A percentile compares a stretch with the other conserved stretches of the same genome.
Conservation (phyloP, 2,797 vertebrate species). For the Manis pentadactyla region DNA sequence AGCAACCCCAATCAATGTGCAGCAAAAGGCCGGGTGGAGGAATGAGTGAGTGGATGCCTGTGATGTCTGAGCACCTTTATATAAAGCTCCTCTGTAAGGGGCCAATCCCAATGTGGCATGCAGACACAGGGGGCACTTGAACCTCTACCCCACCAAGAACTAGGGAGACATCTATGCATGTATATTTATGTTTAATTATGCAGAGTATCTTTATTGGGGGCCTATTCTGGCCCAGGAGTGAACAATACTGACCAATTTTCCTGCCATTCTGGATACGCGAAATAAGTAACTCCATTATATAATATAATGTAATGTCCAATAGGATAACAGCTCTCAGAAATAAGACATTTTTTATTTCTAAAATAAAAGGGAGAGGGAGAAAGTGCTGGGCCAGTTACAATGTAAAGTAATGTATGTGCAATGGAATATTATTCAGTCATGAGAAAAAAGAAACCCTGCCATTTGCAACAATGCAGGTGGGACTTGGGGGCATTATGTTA, state of each 20-base stretch:
- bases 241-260: not conserved
- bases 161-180: not conserved
- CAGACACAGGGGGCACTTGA: not conserved
- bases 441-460: not conserved
- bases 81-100: not conserved
- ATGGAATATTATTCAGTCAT: not conserved
- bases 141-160: not conserved
- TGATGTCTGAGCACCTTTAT: not conserved
- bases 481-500: not conserved
- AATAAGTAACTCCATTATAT: not conserved
- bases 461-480: not conserved
- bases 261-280: not conserved
- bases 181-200: not conserved
- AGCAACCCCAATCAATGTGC: not conserved
- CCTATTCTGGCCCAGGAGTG: not conserved
- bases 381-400: not conserved
- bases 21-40: not conserved
- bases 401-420: not conserved
- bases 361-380: not conserved
- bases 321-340: not conserved
- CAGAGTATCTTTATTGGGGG: not conserved
- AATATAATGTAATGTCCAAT: not conserved
- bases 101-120: not conserved
- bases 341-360: not conserved
- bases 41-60: accelerated